A percentile compares a stretch with the other conserved stretches of the same genome.
These are phyloP conservation scores for Henricia sp. DNA, from an alignment of 53 echinoderm and acorn worm genomes.

Conservation along the genomic window DNA sequence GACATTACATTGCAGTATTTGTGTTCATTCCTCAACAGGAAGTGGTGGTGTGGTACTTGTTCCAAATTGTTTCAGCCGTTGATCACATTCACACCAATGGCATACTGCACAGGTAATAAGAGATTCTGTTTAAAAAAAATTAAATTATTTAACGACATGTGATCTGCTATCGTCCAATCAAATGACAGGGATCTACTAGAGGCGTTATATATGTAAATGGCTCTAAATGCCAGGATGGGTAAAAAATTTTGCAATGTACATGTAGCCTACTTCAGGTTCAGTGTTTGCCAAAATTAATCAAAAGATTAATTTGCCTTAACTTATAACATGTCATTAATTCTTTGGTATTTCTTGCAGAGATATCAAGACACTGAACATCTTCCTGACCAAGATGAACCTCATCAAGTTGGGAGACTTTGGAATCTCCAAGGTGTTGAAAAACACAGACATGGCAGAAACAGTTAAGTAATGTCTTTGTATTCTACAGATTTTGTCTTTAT, in stretches of 20 bases:
- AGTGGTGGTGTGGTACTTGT: conserved; percentile 93
- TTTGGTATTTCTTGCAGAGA: conserved; percentile 66
- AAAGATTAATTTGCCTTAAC: no score
- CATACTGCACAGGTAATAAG: conserved; percentile 97
- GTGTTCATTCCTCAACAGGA: conserved; percentile 54
- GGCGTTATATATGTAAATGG: neutral
- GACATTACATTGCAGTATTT: neutral
- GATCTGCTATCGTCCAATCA: no score
- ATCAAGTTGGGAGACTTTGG: conserved; percentile 98
- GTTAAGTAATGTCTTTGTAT: conserved; percentile 52
- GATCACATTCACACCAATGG: conserved; percentile 84
- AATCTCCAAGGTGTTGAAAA: conserved; percentile 85
- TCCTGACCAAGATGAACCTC: conserved; percentile 90
- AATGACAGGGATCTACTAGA: no score
- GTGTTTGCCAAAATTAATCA: no score
- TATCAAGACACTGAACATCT: conserved; percentile 98
- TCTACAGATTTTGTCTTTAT: neutral
- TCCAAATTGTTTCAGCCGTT: conserved; percentile 85
- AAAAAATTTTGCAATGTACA: neutral
- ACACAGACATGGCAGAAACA: conserved; percentile 90
- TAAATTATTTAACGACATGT: no score
- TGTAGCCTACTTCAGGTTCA: neutral
- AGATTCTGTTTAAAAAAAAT: neutral
- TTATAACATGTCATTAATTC: no score
- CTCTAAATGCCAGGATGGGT: neutral